Base-by-base conservation (phyloP, 2,113 vertebrate species). In the Carassius carassius region DNA sequence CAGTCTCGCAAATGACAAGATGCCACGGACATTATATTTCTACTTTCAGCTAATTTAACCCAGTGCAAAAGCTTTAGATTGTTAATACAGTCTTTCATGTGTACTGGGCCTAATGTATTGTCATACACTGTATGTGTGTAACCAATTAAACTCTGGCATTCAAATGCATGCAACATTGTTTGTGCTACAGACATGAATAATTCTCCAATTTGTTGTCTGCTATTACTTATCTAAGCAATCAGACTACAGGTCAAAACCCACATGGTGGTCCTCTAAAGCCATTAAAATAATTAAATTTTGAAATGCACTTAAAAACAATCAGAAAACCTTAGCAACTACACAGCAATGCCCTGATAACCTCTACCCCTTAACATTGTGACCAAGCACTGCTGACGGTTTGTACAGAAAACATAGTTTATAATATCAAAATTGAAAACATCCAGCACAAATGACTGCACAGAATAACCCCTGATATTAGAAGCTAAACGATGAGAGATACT, bases 1-100 rank as follows among this genome's bases (percentile, higher is more conserved):
- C 56, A 70, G 85, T 84, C 78, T 84, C 72, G 23, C 67, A 87
- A 81, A 85, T 84, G 25, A 67, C 72, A 35, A 32, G 49, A 84
- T 77, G 65, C 76, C 51, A 70, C 56, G 8, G 70, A 83, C 87
- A 84, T 74, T 82, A 74, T 70, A 78, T 81, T 83, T 80, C 82
- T 70, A 80, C 65, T 86, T 82, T 78, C 37, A 73, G 74, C 51
- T 56, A 86, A 88, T 84, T 88, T 84, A 84, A 70, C 17, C 56
- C 35, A 86, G 73, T 47, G 23, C 32, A 13, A 19, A 49, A n/a
- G n/a, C 74, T 65, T 84, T 78, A 23, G 54, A 54, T 62, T 79
- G 47, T 37, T 51, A 84, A 86, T 82, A 41, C 41, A 86, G 60
- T 63, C 62, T 73, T 51, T 73, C 58, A 62, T 32, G 32, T 54